Evolutionary conservation across 2,888 invertebrate genomes (phyloP).

Genomic region (Drosophila bunnanda): DNA sequence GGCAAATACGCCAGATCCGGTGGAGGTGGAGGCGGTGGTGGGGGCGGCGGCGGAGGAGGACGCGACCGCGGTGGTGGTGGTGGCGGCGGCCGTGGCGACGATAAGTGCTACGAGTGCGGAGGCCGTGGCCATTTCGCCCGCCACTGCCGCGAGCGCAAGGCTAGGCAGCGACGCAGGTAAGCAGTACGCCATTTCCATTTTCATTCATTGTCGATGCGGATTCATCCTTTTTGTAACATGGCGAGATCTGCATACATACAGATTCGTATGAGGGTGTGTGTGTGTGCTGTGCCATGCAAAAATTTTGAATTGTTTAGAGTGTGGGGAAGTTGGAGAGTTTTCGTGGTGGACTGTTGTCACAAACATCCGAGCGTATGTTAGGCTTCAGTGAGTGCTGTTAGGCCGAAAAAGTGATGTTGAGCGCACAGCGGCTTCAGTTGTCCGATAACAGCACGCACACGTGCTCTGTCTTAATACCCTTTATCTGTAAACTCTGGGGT

Average conservation of each 20-base stretch:
- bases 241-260: slow-evolving; percentile 48
- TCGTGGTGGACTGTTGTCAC: slow-evolving; percentile 17
- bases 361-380: slow-evolving; percentile 1
- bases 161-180: slow-evolving; percentile 86
- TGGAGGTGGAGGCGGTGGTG: slow-evolving; percentile 82
- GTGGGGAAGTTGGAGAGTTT: slow-evolving; percentile 46
- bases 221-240: slow-evolving; percentile 39
- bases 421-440: neutral
- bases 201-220: slow-evolving; percentile 57
- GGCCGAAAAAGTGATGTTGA: neutral
- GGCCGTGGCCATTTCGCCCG: slow-evolving; percentile 97
- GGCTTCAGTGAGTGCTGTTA: slow-evolving; percentile 10
- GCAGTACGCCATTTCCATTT: slow-evolving; percentile 52
- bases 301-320: slow-evolving; percentile 61
- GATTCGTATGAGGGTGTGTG: slow-evolving; percentile 7
- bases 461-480: slow-evolving; percentile 4
- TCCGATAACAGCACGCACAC: slow-evolving; percentile 23
- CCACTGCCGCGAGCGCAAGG: slow-evolving; percentile 91
- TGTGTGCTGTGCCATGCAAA: slow-evolving; percentile 34
- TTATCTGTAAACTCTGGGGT: neutral
- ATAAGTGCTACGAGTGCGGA: slow-evolving; percentile 97
- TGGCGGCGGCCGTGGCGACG: slow-evolving; percentile 86
- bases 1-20: slow-evolving; percentile 88
- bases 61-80: slow-evolving; percentile 66
- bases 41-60: slow-evolving; percentile 86